phyloP scores from a whole-genome alignment of 2,888 invertebrate genomes.

The Agriopis aurantiaria region DNA sequence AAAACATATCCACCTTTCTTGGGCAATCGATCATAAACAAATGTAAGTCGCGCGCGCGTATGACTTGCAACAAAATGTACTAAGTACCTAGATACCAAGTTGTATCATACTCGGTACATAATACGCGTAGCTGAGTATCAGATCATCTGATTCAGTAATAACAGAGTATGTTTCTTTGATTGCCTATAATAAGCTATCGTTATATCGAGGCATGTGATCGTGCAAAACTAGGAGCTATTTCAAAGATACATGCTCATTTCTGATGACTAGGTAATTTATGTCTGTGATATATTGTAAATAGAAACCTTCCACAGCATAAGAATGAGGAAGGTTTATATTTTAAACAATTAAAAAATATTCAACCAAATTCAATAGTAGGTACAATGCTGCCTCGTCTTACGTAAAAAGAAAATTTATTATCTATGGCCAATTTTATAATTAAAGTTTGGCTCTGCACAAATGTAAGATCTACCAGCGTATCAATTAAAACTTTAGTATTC shows the following conservation, averaged over 20 bases:
- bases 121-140: conserved; percentile 56
- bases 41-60: not conserved
- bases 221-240: conserved; percentile 19
- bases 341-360: not conserved
- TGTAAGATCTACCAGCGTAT: not conserved
- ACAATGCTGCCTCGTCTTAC: too few species aligned
- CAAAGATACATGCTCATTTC: conserved; percentile 1
- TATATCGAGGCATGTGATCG: conserved; percentile 27
- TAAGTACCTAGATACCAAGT: not conserved
- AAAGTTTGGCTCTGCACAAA: not conserved
- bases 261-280: conserved; percentile 2
- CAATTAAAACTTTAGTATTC: not conserved
- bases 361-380: not conserved
- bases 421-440: too few species aligned
- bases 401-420: too few species aligned
- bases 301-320: too few species aligned
- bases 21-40: not conserved
- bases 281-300: not conserved
- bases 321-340: too few species aligned
- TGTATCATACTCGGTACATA: conserved; percentile 26
- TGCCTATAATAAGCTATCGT: conserved; percentile 43
- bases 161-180: conserved; percentile 55
- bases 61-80: not conserved
- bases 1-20: too few species aligned
- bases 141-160: conserved; percentile 33